These are phyloP conservation scores for Virgularia gustaviana DNA, from an alignment of 92 coral and sea anemone species.

Conservation along the genomic window DNA sequence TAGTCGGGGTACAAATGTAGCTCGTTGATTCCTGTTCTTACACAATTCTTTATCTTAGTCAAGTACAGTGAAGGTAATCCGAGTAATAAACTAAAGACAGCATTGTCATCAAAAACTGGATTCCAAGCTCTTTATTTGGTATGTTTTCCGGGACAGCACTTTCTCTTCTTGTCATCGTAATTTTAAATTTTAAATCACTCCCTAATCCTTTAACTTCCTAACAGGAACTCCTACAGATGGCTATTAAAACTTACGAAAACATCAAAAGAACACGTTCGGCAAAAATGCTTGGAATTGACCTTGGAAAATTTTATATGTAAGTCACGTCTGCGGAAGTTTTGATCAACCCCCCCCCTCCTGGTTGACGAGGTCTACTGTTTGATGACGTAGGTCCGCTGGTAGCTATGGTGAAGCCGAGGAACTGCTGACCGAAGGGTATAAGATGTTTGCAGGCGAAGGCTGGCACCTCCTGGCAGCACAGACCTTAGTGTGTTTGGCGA, in stretches of 20 bases:
- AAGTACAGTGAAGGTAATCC: slow-evolving; percentile 59
- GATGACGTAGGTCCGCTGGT: slow-evolving; percentile 58
- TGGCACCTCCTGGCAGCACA: slow-evolving; percentile 83
- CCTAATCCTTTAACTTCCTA: too few relatives aligned
- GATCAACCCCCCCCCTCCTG: not conserved
- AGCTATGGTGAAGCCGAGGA: slow-evolving; percentile 78
- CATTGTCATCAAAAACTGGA: slow-evolving; percentile 68
- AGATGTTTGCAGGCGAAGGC: slow-evolving; percentile 86
- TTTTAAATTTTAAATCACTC: not conserved
- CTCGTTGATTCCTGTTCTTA: not conserved
- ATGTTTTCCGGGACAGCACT: slow-evolving; percentile 1
- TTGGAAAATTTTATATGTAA: slow-evolving; percentile 85
- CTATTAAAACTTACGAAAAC: slow-evolving; percentile 81
- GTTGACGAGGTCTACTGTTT: too few relatives aligned
- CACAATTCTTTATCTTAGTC: not conserved
- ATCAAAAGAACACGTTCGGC: slow-evolving; percentile 87
- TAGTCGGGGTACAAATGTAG: too few relatives aligned
- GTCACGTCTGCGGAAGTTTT: too few relatives aligned
- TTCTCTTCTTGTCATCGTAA: not conserved
- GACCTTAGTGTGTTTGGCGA: slow-evolving; percentile 68
- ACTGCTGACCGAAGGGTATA: slow-evolving; percentile 69
- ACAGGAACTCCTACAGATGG: slow-evolving; percentile 75
- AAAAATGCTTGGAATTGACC: slow-evolving; percentile 74
- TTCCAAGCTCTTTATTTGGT: slow-evolving; percentile 85
- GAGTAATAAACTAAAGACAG: slow-evolving; percentile 70